Evolutionary conservation across 1,140 invertebrate genomes (phyloP).

Genomic region (Zaprionus capensis): DNA sequence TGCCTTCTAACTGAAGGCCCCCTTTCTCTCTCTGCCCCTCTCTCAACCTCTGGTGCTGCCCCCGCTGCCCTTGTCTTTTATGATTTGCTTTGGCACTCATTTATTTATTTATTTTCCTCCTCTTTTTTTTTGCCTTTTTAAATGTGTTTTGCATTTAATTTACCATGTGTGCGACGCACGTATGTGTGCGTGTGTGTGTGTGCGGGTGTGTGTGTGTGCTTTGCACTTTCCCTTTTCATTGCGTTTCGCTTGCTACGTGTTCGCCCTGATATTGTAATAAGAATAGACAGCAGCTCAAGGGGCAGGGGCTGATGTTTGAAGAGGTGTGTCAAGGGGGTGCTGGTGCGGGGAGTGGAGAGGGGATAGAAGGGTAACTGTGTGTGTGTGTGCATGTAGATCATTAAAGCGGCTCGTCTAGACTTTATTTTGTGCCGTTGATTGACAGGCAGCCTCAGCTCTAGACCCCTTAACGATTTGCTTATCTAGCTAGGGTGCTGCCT

Average conservation of each 20-base stretch:
- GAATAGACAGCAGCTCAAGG: slow-evolving; percentile 15
- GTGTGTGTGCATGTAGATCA: slow-evolving; percentile 36
- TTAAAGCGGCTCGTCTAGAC: slow-evolving; percentile 53
- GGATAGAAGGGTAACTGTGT: neutral
- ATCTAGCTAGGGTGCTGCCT: neutral
- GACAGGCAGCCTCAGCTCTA: slow-evolving; percentile 24
- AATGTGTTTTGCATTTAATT: slow-evolving; percentile 63
- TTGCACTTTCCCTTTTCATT: slow-evolving; percentile 61
- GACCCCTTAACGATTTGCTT: slow-evolving; percentile 9
- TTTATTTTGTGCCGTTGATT: slow-evolving; percentile 42
- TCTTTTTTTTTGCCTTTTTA: slow-evolving; percentile 23
- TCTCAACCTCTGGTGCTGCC: neutral
- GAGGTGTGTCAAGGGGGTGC: neutral
- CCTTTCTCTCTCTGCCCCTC: neutral
- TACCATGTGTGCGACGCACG: slow-evolving; percentile 21
- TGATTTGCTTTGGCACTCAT: slow-evolving; percentile 59
- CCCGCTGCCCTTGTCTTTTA: slow-evolving; percentile 35
- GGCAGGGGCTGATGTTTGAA: neutral
- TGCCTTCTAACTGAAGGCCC: slow-evolving; percentile 18
- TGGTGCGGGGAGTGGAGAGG: neutral
- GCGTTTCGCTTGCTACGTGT: slow-evolving; percentile 33
- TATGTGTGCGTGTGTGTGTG: slow-evolving; percentile 14
- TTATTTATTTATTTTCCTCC: slow-evolving; percentile 49
- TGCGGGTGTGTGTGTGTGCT: slow-evolving; percentile 25
- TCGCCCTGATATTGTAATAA: slow-evolving; percentile 30